phyloP scores from a whole-genome alignment of 1,140 invertebrate species.

The Drosophila cardini region DNA sequence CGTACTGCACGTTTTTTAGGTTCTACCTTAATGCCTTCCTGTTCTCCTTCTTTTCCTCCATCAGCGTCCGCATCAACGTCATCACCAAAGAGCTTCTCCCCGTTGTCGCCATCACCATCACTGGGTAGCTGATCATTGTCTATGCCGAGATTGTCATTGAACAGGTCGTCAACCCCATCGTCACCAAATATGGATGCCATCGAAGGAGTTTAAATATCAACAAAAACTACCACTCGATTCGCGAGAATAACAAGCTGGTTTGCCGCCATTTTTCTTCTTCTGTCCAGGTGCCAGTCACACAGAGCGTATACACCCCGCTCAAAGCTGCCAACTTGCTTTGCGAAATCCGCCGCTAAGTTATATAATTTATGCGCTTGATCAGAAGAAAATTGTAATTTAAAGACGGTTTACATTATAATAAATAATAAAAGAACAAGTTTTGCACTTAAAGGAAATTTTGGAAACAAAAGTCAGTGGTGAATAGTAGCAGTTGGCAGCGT shows the following conservation, averaged over 20 bases:
- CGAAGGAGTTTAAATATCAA: neutral
- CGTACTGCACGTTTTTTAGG: slow-evolving; percentile 86
- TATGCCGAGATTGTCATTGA: slow-evolving; percentile 64
- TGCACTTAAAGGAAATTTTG: neutral
- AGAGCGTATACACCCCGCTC: slow-evolving; percentile 12
- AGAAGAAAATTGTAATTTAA: neutral
- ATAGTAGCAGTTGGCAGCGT: slow-evolving; percentile 54
- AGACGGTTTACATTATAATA: neutral
- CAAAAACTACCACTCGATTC: slow-evolving; percentile 28
- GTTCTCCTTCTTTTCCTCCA: slow-evolving; percentile 14
- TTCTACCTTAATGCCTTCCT: slow-evolving; percentile 74
- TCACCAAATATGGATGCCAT: slow-evolving; percentile 80
- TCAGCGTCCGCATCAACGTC: slow-evolving; percentile 47
- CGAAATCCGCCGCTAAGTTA: slow-evolving; percentile 43
- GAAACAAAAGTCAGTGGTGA: neutral
- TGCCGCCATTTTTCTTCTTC: slow-evolving; percentile 76
- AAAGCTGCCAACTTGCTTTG: slow-evolving; percentile 47
- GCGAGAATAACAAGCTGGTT: slow-evolving; percentile 80
- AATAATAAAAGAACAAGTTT: neutral
- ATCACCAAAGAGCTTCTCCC: slow-evolving; percentile 72
- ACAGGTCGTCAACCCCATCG: slow-evolving; percentile 76
- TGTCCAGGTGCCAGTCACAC: slow-evolving; percentile 39
- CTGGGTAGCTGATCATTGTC: slow-evolving; percentile 69
- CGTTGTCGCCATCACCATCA: slow-evolving; percentile 55
- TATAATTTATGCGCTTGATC: slow-evolving; percentile 53